Percentiles rank a stretch among this genome's conserved stretches.
These are phyloP conservation scores for Linnaemya tessellans DNA, from an alignment of 2,888 invertebrate genomes.

Conservation along the genomic window DNA sequence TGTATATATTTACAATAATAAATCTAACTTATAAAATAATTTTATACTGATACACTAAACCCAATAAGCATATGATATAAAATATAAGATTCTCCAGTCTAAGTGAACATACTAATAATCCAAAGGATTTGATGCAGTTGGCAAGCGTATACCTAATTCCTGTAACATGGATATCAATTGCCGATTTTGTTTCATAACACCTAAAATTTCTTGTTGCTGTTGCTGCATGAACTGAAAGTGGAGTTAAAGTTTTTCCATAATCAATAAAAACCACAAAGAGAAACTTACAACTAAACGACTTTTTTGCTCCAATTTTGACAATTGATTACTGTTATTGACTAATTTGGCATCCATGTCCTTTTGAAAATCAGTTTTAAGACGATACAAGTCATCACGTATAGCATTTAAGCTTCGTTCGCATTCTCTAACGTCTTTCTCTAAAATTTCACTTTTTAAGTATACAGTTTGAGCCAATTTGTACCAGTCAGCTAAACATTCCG, in stretches of 20 bases:
- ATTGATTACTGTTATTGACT: conserved; percentile 79
- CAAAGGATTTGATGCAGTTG: conserved; percentile 41
- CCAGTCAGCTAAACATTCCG: conserved; percentile 92
- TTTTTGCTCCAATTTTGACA: conserved; percentile 79
- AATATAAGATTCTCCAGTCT: background rate
- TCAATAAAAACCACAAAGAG: background rate
- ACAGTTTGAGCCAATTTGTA: conserved; percentile 95
- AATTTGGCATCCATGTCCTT: conserved; percentile 78
- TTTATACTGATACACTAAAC: background rate
- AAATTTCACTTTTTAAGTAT: conserved; percentile 91
- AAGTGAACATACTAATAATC: conserved; percentile 39
- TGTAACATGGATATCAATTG: conserved; percentile 78
- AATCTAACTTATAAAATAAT: background rate
- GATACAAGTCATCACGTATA: conserved; percentile 80
- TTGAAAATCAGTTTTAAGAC: conserved; percentile 80
- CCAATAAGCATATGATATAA: background rate
- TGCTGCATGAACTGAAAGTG: conserved; percentile 79
- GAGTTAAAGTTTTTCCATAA: background rate
- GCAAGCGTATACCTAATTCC: conserved; percentile 73
- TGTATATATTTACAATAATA: conserved; percentile 12
- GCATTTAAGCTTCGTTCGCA: conserved; percentile 80
- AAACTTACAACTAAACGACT: conserved; percentile 78
- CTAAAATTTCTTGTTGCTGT: conserved; percentile 80
- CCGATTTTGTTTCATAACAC: conserved; percentile 80
- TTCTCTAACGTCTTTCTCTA: conserved; percentile 86